Base-by-base conservation (phyloP, 2,888 invertebrate genomes). In the Erynnis tages region DNA sequence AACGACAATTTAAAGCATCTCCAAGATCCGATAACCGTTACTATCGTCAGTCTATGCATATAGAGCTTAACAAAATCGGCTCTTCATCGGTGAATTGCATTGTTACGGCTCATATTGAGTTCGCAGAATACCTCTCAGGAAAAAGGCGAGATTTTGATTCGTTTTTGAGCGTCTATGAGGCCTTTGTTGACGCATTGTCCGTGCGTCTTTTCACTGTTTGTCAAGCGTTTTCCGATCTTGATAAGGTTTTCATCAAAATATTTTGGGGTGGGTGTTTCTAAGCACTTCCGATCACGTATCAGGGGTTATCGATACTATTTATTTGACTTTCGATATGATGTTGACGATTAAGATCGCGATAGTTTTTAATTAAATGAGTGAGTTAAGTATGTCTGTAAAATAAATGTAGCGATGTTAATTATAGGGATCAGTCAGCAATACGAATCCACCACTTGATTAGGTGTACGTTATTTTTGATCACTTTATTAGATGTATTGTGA, bases 41-140 rank as follows among this genome's bases (percentile, higher is more conserved):
- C n/a, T n/a, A n/a, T n/a, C 8, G n/a, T 13, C 43, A 43, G 30
- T 21, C 13, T 23, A 14, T 49, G 41, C 17, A 21, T 17, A 49
- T 0, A 23, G 38, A 6, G 1, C 40, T 32, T 41, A 41, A 49
- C 25, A 25, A 11, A 49, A 49, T 49, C 49, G 71, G 74, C 79
- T 76, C 72, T 74, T 82, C 73, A 83, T 82, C 75, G 76, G 54
- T 47, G 61, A 67, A 66, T 66, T 66, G 77, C 76, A 79, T 83
- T 84, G 82, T 83, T 66, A 68, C 61, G 65, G 58, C 65, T 66
- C 65, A 64, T 61, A 65, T 69, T 69, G 69, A 63, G 55, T 55
- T 61, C 70, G 74, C 73, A 69, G 74, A 81, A 82, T 80, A 68
- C 78, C 80, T 85, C 74, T 69, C 63, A 62, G 67, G 70, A 76